phyloP scores from a whole-genome alignment of 53 echinoderm and acorn worm species.

The Luidia sarsii region DNA sequence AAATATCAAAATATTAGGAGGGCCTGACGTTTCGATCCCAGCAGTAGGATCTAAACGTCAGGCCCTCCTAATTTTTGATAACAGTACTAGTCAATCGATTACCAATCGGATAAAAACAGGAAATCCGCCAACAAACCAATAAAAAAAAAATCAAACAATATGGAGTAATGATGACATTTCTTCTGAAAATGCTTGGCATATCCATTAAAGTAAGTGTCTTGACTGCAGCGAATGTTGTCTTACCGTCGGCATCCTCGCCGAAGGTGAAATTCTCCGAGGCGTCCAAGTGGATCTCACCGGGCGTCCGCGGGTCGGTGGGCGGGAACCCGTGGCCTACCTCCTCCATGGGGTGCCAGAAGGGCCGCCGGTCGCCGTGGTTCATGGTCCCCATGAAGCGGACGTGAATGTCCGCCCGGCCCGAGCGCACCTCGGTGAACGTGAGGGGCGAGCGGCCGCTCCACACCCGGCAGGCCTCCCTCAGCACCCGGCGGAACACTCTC shows the following conservation, averaged over 20 bases:
- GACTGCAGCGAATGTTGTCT: too few species aligned
- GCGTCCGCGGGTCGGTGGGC: neutral
- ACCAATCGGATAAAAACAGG: too few species aligned
- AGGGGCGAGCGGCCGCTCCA: conserved; percentile 41
- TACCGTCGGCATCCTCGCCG: conserved; percentile 6
- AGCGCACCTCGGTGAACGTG: conserved; percentile 43
- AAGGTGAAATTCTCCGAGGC: conserved; percentile 38
- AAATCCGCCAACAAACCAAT: too few species aligned
- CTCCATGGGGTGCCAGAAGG: conserved; percentile 6
- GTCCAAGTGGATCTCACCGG: conserved; percentile 48
- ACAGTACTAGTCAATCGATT: too few species aligned
- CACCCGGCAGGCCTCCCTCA: conserved; percentile 17
- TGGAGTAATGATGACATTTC: too few species aligned
- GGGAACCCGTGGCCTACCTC: conserved; percentile 48
- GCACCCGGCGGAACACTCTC: neutral
- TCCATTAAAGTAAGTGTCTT: too few species aligned
- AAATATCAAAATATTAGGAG: too few species aligned
- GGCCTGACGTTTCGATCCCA: too few species aligned
- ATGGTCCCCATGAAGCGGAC: conserved; percentile 31
- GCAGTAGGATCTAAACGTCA: too few species aligned
- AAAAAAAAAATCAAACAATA: too few species aligned
- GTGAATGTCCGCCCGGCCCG: conserved; percentile 18
- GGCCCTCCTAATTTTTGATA: too few species aligned
- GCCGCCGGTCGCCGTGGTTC: conserved; percentile 39
- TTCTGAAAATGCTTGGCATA: too few species aligned